Evolutionary conservation across 2,113 vertebrate genomes (phyloP), one percentile per base, ranked within the genome.

Genomic region (Mustela nigripes): DNA sequence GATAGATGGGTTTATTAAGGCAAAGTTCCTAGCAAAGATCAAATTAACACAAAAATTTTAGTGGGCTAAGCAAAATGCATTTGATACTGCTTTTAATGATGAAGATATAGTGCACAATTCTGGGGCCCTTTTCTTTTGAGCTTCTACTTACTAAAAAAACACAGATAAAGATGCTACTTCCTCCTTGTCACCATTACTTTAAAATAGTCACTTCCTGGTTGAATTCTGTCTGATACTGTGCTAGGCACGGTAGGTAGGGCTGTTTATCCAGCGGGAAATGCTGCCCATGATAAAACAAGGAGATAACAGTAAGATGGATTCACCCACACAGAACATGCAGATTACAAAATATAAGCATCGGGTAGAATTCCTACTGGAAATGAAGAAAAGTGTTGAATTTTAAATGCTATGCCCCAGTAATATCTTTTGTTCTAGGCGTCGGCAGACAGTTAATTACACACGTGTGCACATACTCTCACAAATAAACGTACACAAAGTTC

Each of bases 81-180:
- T 83, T 95, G 80, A 60, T 82, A 93, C 22, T 95, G 67, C 69
- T 69, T 84, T 11, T 58, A 84, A 71, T 53, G 94, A 5, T 93
- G 67, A 74, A 98, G 98, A 97, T 74, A 94, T 4, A 39, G 26
- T 96, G 58, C 62, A 85, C 79, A 95, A 88, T 53, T 71, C 73
- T 94, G 12, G 92, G 80, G 97, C 14, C 86, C 89, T 96, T 96
- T 98, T 28, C 86, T 96, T 78, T 48, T 50, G 65, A 84, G 78
- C 26, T 91, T 92, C 92, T 95, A 82, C 97, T 95, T 79, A 96
- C 97, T 98, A 98, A 98, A 96, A 98, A 98, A 96, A 97, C 7
- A 22, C 76, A 89, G 89, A 94, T 76, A 65, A 96, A 94, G 90
- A 76, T 24, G 80, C 76, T 42, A 67, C 69, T 91, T 91, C 48